Conservation (phyloP, 2,113 vertebrate genomes). For the Megaceryle torquata region DNA sequence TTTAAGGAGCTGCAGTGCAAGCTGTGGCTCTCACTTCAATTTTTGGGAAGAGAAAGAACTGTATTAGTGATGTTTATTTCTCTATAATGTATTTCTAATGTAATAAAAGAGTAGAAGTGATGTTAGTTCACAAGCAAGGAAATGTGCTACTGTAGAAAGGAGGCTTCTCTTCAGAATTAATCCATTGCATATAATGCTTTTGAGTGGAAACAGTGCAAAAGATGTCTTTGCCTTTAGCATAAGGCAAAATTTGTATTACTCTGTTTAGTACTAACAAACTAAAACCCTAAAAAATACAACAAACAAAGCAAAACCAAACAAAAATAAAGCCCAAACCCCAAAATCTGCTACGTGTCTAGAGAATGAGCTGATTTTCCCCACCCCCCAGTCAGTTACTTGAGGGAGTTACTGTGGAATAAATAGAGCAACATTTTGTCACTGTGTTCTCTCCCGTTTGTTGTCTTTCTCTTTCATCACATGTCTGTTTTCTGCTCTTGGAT, state of each 20-base stretch:
- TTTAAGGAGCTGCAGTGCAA: not conserved
- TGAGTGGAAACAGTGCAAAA: not conserved
- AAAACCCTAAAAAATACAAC: not conserved
- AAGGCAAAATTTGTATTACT: not conserved
- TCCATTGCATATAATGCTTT: not conserved
- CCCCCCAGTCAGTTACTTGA: not conserved
- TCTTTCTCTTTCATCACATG: not conserved
- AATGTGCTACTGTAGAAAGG: not conserved
- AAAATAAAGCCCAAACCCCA: no score
- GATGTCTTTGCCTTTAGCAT: not conserved
- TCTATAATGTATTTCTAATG: not conserved
- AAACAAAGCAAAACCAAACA: no score
- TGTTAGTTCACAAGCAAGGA: not conserved
- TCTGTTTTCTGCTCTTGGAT: not conserved
- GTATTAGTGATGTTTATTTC: not conserved
- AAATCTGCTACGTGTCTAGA: not conserved
- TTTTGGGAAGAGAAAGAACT: not conserved
- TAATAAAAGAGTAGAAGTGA: not conserved
- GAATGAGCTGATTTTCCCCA: not conserved
- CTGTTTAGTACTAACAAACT: not conserved
- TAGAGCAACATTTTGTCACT: not conserved
- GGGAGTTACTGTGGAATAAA: not conserved
- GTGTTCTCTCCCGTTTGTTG: not conserved
- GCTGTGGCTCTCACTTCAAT: not conserved
- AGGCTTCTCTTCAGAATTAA: not conserved